These are phyloP conservation scores for Nerophis ophidion DNA, from an alignment of 2,113 vertebrate genomes.

Conservation along the genomic window DNA sequence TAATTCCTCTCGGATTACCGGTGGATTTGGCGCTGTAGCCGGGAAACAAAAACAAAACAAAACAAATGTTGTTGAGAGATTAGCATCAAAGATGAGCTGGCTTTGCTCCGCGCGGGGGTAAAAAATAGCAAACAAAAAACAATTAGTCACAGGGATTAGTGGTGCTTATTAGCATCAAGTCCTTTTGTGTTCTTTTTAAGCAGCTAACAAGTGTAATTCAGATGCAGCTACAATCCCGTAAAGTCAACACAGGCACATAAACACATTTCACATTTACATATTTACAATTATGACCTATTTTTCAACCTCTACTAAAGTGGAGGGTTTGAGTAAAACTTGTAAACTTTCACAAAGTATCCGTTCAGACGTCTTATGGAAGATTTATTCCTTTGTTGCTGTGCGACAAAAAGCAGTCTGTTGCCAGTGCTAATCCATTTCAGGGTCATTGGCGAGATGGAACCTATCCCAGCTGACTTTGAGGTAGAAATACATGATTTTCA, in stretches of 20 bases:
- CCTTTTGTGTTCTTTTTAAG: conserved; percentile 23
- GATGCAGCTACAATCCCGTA: conserved; percentile 23
- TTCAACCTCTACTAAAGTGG: not conserved
- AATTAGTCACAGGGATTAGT: conserved; percentile 10
- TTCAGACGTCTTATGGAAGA: too few species aligned
- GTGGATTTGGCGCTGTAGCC: conserved; percentile 86
- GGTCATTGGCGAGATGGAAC: too few species aligned
- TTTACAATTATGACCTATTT: not conserved
- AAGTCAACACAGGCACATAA: conserved; percentile 30
- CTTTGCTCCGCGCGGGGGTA: conserved; percentile 7
- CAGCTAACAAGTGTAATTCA: conserved; percentile 49
- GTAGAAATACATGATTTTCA: too few species aligned
- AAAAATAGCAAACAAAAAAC: conserved; percentile 15
- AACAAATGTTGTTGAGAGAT: conserved; percentile 13
- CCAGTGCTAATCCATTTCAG: too few species aligned
- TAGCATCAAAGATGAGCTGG: conserved; percentile 21
- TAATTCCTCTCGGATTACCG: conserved; percentile 90
- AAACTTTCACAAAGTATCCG: too few species aligned
- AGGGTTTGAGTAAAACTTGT: not conserved
- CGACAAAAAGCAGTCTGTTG: too few species aligned
- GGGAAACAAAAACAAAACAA: conserved; percentile 29
- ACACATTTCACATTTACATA: conserved; percentile 22
- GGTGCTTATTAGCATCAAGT: conserved; percentile 19
- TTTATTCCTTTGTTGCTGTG: too few species aligned
- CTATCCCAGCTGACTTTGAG: too few species aligned